These are phyloP conservation scores for Hippocampus mohnikei DNA, from an alignment of 2,113 vertebrate genomes.

Conservation along the genomic window DNA sequence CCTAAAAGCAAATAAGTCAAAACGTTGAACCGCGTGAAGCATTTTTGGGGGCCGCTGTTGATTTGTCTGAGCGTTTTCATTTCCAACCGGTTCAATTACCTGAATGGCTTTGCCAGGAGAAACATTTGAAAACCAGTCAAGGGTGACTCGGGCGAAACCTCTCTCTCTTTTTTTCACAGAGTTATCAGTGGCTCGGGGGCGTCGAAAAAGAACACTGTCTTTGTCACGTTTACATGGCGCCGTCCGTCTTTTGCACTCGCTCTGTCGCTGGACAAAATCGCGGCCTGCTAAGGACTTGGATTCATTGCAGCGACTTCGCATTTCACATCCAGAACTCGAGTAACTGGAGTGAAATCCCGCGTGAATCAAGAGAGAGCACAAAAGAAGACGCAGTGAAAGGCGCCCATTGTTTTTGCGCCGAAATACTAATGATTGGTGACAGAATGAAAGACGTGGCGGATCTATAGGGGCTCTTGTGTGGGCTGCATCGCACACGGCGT, in stretches of 20 bases:
- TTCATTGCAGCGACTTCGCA: slow-evolving; percentile 11
- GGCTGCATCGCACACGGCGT: background rate
- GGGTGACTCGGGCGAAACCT: slow-evolving; percentile 11
- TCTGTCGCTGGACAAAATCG: slow-evolving; percentile 22
- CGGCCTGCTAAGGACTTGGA: slow-evolving; percentile 1
- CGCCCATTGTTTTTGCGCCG: slow-evolving; percentile 10
- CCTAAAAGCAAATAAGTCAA: slow-evolving; percentile 49
- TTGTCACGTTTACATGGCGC: slow-evolving; percentile 1
- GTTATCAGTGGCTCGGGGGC: background rate
- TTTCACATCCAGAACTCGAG: slow-evolving; percentile 7
- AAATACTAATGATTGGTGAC: slow-evolving; percentile 15
- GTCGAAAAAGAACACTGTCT: background rate
- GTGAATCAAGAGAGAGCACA: slow-evolving; percentile 10
- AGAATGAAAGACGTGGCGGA: slow-evolving; percentile 9
- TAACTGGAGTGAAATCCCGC: slow-evolving; percentile 12
- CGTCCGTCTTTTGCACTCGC: slow-evolving; percentile 6
- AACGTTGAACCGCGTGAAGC: slow-evolving; percentile 31
- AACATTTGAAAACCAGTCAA: slow-evolving; percentile 20
- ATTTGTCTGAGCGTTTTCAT: slow-evolving; percentile 29
- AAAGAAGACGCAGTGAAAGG: slow-evolving; percentile 1
- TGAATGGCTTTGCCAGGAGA: slow-evolving; percentile 13
- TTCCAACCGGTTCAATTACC: slow-evolving; percentile 22
- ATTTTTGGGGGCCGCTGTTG: slow-evolving; percentile 7
- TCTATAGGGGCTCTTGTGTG: slow-evolving; percentile 1
- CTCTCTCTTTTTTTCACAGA: background rate